Evolutionary conservation across 2,113 vertebrate species (phyloP), one percentile per base, ranked within the genome.

Genomic region (Apus apus): DNA sequence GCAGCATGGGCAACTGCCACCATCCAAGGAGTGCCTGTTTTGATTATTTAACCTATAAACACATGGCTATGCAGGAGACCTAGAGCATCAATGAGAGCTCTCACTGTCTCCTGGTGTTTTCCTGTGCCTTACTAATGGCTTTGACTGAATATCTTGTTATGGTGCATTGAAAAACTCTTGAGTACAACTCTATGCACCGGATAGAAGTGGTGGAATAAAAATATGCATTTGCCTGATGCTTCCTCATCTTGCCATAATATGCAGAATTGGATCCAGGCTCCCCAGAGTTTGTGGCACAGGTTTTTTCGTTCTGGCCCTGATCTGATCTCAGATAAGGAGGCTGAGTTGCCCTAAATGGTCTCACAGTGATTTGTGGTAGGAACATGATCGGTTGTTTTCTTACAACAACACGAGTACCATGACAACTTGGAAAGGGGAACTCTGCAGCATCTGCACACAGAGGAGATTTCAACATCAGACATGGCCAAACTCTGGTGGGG

Each of bases 361-460:
- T 86, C 64, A 57, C 79, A 71, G 85, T 32, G 54, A 91, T 90
- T 74, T 77, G 51, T 12, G 29, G 57, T 67, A 84, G 53, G 72
- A 90, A n/a, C 13, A 40, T 8, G 4, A 82, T 62, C 0, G 0
- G 40, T 87, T 93, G 83, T 92, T 95, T 94, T 61, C 77, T 70
- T 91, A 64, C 62, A 92, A 57, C 74, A 90, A 36, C 78, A 30
- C 58, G 51, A 91, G 62, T 94, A 36, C 94, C 77, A 76, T 91
- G 95, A 91, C 95, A 94, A 83, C 86, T 60, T 90, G 81, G 89
- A 93, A 90, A 96, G 77, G 71, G 92, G 92, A 96, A 96, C 92
- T 94, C 57, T 58, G 2, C 48, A 85, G 80, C 3, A 4, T 94
- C 88, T 90, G 88, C 76, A 58, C 84, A 89, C 67, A 40, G 85